Evolutionary conservation across 2,797 vertebrate species (phyloP), one percentile per base, ranked within the genome.

Genomic region (Nyctalus aviator): DNA sequence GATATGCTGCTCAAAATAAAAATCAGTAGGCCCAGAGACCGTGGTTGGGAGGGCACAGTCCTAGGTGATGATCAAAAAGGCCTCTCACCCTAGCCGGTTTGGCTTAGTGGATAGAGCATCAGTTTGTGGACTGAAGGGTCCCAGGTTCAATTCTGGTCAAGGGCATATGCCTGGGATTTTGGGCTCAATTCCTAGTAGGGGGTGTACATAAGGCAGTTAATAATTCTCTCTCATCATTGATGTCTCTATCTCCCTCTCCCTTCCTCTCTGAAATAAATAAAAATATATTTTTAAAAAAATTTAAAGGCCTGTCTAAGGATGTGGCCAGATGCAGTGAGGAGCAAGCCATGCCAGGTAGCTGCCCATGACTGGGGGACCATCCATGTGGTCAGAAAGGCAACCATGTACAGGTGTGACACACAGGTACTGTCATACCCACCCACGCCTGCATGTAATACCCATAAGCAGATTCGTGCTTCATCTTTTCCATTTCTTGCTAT

Each of bases 321-420:
- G 17, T 53, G 50, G 44, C 50, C 50, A 2, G 50, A 8, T 41
- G 62, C 25, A n/a, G 25, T 5, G 35, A 35, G 48, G 25, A 46
- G 30, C 0, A 17, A 44, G 44, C 10, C 68, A 13, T 20, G 73
- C 21, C 9, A 20, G 30, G 21, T 44, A 46, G 23, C 53, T 71
- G 75, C 84, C 69, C 0, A 0, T 6, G 32, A 9, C 89, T 25
- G 46, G 55, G 68, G 59, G 32, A 37, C 53, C 1, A 0, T 18
- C 75, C 37, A 13, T 2, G 0, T 2, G 8, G 55, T n/a, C 57
- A 41, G 73, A 88, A 79, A 94, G 68, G 69, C 73, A 46, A 32
- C 59, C 17, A 2, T 3, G 2, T 14, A 11, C 6, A 4, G 78
- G n/a, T 68, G 0, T 0, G 4, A 11, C 25, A 30, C 8, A 23